These are phyloP conservation scores for Cataglyphis rosenhaueri DNA, from an alignment of 2,888 invertebrate genomes.

Conservation along the genomic window DNA sequence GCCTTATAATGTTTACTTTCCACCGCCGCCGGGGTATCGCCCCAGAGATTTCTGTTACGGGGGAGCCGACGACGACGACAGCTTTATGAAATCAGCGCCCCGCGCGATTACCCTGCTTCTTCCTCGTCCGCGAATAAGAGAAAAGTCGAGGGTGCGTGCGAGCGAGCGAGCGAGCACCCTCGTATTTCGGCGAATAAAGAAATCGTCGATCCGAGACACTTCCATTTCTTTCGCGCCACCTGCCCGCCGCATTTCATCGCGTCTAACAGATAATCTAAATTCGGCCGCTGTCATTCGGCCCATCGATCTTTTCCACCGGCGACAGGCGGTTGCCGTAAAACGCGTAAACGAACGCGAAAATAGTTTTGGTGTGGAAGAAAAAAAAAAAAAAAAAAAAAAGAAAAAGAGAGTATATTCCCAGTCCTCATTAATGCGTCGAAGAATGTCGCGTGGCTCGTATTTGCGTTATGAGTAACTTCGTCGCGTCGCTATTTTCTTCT, in stretches of 20 bases:
- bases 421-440: conserved; percentile 13
- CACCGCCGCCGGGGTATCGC: conserved; percentile 27
- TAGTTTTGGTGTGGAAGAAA: background rate
- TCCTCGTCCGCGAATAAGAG: conserved; percentile 56
- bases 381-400: background rate
- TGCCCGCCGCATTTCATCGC: conserved; percentile 68
- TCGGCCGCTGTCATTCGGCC: conserved; percentile 38
- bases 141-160: conserved; percentile 50
- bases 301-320: conserved; percentile 42
- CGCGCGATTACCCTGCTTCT: conserved; percentile 54
- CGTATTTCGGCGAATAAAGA: conserved; percentile 71
- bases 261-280: conserved; percentile 35
- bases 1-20: conserved; percentile 74
- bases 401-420: background rate
- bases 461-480: background rate
- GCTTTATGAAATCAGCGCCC: conserved; percentile 74
- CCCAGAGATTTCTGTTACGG: conserved; percentile 57
- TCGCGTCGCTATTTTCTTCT: background rate
- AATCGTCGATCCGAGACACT: conserved; percentile 70
- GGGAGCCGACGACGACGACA: conserved; percentile 70
- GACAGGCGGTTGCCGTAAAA: conserved; percentile 31
- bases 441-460: background rate
- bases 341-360: conserved; percentile 22
- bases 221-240: conserved; percentile 71
- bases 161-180: background rate